Evolutionary conservation across 2,888 invertebrate genomes (phyloP).

Genomic region (Drosophila kuntzei): DNA sequence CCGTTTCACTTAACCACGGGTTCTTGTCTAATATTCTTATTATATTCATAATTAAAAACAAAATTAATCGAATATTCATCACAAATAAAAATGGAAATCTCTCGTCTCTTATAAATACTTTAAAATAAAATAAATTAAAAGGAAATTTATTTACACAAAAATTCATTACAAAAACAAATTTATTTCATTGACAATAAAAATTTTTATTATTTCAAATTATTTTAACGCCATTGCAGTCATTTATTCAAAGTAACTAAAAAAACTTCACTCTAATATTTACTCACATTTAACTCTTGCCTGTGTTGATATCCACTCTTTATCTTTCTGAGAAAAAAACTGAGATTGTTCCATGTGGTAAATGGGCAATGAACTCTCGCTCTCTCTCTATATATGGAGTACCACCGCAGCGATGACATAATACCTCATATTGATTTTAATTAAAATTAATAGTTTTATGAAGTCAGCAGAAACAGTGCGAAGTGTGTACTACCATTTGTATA

Average conservation of each 20-base stretch:
- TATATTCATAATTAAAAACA: no score
- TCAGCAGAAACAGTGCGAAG: constrained; percentile 1
- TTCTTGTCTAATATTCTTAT: no score
- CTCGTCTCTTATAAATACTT: no score
- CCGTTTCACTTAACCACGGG: no score
- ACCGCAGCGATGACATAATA: constrained; percentile 15
- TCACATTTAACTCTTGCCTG: not conserved
- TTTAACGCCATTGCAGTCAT: no score
- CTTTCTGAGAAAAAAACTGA: not conserved
- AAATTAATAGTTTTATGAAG: constrained; percentile 23
- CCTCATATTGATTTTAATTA: constrained; percentile 18
- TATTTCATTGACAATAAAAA: no score
- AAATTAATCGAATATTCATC: no score
- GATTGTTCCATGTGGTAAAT: constrained; percentile 9
- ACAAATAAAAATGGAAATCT: no score
- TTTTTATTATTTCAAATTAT: no score
- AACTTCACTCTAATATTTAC: not conserved
- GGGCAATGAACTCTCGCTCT: constrained; percentile 11
- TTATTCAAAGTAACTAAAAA: not conserved
- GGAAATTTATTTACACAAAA: no score
- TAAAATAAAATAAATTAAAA: no score
- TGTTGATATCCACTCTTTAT: not conserved
- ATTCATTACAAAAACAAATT: no score
- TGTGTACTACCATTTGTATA: not conserved
- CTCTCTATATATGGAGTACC: not conserved